These are phyloP conservation scores for Lucifuga dentata DNA, from an alignment of 2,113 vertebrate genomes.

Conservation along the genomic window DNA sequence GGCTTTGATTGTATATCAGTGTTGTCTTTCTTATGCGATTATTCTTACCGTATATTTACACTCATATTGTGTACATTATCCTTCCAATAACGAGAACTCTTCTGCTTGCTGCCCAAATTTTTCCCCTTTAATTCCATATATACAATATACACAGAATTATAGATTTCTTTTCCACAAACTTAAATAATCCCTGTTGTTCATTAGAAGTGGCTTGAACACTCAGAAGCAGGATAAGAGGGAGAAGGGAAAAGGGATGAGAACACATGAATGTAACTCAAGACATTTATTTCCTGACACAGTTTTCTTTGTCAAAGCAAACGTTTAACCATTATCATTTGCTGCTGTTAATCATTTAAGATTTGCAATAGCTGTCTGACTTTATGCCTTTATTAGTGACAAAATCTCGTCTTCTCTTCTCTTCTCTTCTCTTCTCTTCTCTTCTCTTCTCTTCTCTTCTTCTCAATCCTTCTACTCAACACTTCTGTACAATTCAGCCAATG, in stretches of 20 bases:
- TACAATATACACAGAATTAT: slow-evolving; percentile 3
- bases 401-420: neutral
- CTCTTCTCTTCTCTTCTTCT: slow-evolving; percentile 43
- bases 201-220: slow-evolving; percentile 19
- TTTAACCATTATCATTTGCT: slow-evolving; percentile 41
- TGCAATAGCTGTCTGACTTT: slow-evolving; percentile 41
- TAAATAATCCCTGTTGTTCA: slow-evolving; percentile 10
- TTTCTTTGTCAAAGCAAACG: slow-evolving; percentile 24
- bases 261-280: slow-evolving; percentile 71
- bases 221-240: slow-evolving; percentile 26
- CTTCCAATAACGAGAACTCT: slow-evolving; percentile 1
- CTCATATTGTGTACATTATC: slow-evolving; percentile 31
- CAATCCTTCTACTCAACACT: slow-evolving; percentile 76
- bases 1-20: slow-evolving; percentile 77
- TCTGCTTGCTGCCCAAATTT: neutral
- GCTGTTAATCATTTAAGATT: slow-evolving; percentile 49
- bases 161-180: neutral
- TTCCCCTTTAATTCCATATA: neutral
- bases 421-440: slow-evolving; percentile 7
- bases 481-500: slow-evolving; percentile 85
- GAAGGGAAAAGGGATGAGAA: slow-evolving; percentile 20
- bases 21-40: slow-evolving; percentile 52
- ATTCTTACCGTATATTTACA: slow-evolving; percentile 1
- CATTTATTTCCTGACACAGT: slow-evolving; percentile 33
- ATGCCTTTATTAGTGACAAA: slow-evolving; percentile 22